Conservation (phyloP, 2,113 vertebrate genomes). For the Tricholaema leucomelas region DNA sequence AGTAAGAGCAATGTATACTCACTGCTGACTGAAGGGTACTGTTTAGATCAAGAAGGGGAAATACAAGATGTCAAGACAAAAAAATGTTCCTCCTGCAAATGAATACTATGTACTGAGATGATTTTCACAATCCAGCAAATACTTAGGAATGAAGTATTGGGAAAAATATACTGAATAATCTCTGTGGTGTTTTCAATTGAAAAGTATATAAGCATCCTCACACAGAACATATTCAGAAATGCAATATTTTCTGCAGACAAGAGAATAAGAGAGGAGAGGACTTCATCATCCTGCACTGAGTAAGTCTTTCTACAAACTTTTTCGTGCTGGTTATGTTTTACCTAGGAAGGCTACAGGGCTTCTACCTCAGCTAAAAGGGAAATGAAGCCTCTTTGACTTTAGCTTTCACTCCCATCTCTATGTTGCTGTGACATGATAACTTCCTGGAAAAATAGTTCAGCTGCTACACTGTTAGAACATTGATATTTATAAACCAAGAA, state of each 20-base stretch:
- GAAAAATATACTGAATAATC: neutral
- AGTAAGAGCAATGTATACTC: neutral
- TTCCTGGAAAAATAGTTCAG: neutral
- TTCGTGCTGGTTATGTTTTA: neutral
- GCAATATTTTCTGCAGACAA: neutral
- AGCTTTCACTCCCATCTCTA: neutral
- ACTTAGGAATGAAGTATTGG: neutral
- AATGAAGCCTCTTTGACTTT: neutral
- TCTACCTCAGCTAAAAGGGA: neutral
- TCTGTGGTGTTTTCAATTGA: neutral
- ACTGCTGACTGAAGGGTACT: neutral
- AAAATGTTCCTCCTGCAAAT: neutral
- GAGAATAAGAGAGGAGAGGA: neutral
- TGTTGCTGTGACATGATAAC: neutral
- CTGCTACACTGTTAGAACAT: neutral
- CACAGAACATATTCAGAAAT: neutral
- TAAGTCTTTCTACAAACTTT: neutral
- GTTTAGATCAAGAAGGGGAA: neutral
- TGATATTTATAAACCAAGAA: neutral
- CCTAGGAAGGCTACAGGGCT: neutral
- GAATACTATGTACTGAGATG: neutral
- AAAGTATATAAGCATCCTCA: neutral
- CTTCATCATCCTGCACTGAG: neutral
- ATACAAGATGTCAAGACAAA: neutral
- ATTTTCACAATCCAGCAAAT: neutral